phyloP scores from a whole-genome alignment of 2,888 invertebrate genomes.

The Dasysyrphus tricinctus region DNA sequence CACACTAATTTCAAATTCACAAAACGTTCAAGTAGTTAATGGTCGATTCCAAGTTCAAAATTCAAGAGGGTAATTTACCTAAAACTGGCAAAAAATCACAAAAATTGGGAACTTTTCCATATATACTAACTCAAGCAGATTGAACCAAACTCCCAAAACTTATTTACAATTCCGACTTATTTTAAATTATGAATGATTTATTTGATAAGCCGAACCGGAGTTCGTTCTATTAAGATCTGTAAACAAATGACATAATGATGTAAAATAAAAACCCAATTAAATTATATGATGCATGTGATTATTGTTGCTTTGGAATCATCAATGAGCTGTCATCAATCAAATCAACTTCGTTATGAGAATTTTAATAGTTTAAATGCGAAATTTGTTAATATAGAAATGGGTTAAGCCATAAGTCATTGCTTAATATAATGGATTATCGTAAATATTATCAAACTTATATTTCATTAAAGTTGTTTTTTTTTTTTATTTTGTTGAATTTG shows the following conservation, averaged over 20 bases:
- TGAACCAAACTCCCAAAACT: not conserved
- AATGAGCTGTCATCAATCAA: slow-evolving; percentile 31
- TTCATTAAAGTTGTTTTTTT: slow-evolving; percentile 3
- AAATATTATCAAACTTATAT: not conserved
- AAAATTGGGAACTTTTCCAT: not conserved
- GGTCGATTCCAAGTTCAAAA: slow-evolving; percentile 55
- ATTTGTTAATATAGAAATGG: slow-evolving; percentile 4
- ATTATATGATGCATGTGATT: slow-evolving; percentile 45
- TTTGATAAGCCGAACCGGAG: slow-evolving; percentile 11
- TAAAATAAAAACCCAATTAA: slow-evolving; percentile 44
- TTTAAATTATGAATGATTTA: not conserved
- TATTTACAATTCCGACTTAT: not conserved
- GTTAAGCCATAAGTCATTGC: slow-evolving; percentile 10
- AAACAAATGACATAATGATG: slow-evolving; percentile 31
- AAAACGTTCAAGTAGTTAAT: slow-evolving; percentile 44
- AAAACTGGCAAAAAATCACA: slow-evolving; percentile 15
- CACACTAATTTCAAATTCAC: slow-evolving; percentile 56
- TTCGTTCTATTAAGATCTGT: not conserved
- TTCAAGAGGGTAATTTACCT: slow-evolving; percentile 22
- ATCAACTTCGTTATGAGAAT: slow-evolving; percentile 32
- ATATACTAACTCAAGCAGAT: slow-evolving; percentile 22
- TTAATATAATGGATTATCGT: not conserved
- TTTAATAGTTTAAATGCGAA: slow-evolving; percentile 31
- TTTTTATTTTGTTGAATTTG: not conserved
- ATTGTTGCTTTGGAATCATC: slow-evolving; percentile 36